Evolutionary conservation across 1,140 invertebrate species (phyloP), one percentile per base, ranked within the genome.

Genomic region (Argopecten irradians): DNA sequence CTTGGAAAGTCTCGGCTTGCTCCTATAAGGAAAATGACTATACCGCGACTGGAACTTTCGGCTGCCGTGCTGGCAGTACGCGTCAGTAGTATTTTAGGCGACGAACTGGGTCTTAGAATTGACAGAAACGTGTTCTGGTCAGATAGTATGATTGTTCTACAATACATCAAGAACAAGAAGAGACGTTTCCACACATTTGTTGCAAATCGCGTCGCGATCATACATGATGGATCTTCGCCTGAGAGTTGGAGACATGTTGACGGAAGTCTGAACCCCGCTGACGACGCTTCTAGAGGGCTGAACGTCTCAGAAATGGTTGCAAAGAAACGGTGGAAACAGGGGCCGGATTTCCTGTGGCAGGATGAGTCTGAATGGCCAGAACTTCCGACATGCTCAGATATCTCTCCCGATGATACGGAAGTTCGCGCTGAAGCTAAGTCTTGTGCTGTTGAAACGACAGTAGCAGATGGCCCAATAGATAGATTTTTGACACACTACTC

Each of bases 201-300:
- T 82, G 87, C 89, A 11, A 88, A 90, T 43, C n/a, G 90, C 7
- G 16, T 91, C 32, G 82, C 36, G 3, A 19, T 71, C 0, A 90
- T 89, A 34, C 86, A 83, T 8, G 86, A 87, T 28, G 83, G 28
- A 7, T 41, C 84, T 19, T 43, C 32, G 19, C 43, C 85, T 0
- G 43, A 43, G 13, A 87, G 89, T 33, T 91, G 91, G 91, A 87
- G 55, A 28, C 87, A 92, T 84, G 86, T 91, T 0, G 34, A 46
- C 0, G 34, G 71, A 14, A 35, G 39, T 9, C 7, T 86, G 19
- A 92, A 92, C 55, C 87, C 91, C 36, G 91, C 88, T 3, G 91
- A 92, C 32, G 22, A 35, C 83, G 88, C 86, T 16, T 90, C 91
- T n/a, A 71, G 91, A 33, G 91, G 91, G 13, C 28, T 86, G 43